These are phyloP conservation scores for Poecilia wingei DNA, from an alignment of 2,797 vertebrate species.

Conservation along the genomic window DNA sequence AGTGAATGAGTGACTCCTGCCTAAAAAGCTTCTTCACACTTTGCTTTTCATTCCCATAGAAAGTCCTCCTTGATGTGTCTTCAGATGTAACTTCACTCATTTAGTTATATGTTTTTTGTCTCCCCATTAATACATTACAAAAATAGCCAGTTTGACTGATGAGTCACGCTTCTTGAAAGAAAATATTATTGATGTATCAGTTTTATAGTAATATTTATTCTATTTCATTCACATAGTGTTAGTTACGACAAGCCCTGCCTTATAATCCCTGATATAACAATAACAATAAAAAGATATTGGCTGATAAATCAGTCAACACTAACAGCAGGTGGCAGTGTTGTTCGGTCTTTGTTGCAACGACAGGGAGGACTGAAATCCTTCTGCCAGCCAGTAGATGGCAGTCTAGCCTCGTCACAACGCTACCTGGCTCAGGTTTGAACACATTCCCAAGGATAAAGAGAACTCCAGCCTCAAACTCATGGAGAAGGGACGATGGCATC, in stretches of 20 bases:
- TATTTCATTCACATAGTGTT: background rate
- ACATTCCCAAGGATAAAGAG: conserved; percentile 48
- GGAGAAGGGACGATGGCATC: conserved; percentile 24
- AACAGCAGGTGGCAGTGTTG: conserved; percentile 72
- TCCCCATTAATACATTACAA: background rate
- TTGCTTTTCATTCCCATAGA: background rate
- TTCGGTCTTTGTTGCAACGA: conserved; percentile 17
- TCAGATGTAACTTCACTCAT: background rate
- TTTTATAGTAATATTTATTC: background rate
- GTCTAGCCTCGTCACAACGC: conserved; percentile 54
- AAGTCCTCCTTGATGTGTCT: background rate
- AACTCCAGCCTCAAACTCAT: conserved; percentile 48
- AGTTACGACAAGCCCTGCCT: background rate
- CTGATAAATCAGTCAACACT: conserved; percentile 17
- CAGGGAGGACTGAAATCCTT: conserved; percentile 16
- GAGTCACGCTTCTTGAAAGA: background rate
- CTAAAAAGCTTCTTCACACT: background rate
- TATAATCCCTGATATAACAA: background rate
- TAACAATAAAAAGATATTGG: background rate
- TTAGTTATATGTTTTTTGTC: background rate
- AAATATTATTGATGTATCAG: background rate
- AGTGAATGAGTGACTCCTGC: background rate
- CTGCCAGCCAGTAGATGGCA: conserved; percentile 71
- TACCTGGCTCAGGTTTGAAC: conserved; percentile 46
- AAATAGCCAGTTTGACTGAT: background rate